These are phyloP conservation scores for Decapterus maruadsi DNA, from an alignment of 2,797 vertebrate genomes.

Conservation along the genomic window DNA sequence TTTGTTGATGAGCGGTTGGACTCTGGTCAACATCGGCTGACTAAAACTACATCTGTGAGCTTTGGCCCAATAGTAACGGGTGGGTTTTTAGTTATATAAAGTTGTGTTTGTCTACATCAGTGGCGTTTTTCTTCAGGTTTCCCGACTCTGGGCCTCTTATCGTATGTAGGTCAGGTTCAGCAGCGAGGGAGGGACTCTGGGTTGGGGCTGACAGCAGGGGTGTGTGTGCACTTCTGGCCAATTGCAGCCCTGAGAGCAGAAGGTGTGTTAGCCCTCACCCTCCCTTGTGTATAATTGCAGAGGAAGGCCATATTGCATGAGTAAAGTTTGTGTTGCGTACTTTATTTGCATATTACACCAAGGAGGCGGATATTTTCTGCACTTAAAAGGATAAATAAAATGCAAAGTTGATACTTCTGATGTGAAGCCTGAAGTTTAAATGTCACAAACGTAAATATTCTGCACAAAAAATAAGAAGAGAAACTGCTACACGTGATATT, in stretches of 20 bases:
- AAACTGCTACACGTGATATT: conserved; percentile 9
- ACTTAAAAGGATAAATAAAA: background rate
- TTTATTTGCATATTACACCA: background rate
- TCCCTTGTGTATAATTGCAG: background rate
- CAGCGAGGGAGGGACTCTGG: background rate
- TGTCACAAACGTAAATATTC: conserved; percentile 16
- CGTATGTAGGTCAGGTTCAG: conserved; percentile 60
- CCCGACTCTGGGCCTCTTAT: conserved; percentile 55
- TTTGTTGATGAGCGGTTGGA: conserved; percentile 34
- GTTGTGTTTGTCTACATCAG: background rate
- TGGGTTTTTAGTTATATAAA: conserved; percentile 24
- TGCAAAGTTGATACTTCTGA: conserved; percentile 7
- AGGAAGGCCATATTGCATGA: background rate
- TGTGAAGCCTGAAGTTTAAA: conserved; percentile 10
- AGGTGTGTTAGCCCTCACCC: conserved; percentile 59
- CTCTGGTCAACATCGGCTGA: conserved; percentile 39
- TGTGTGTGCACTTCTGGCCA: conserved; percentile 62
- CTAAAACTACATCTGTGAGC: conserved; percentile 30
- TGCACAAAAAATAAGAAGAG: background rate
- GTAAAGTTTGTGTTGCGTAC: background rate
- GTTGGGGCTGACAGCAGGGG: conserved; percentile 43
- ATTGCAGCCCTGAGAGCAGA: conserved; percentile 59
- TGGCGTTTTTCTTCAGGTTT: conserved; percentile 17
- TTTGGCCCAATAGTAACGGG: conserved; percentile 16
- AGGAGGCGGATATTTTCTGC: background rate